A percentile compares a stretch with the other conserved stretches of the same genome.
Evolutionary conservation across 2,797 vertebrate genomes (phyloP).

Genomic region (Telmatherina bonti): DNA sequence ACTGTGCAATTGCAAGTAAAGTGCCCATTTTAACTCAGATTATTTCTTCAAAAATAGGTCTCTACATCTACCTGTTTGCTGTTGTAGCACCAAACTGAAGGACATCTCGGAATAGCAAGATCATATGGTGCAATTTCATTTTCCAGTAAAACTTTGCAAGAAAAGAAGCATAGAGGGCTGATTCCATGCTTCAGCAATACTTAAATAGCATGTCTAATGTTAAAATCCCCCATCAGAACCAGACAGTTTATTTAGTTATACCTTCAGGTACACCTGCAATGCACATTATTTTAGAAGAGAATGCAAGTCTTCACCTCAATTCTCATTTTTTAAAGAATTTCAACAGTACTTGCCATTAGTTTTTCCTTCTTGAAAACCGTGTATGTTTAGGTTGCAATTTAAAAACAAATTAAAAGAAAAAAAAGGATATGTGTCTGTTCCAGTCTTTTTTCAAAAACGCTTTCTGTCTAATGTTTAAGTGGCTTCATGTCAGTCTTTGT

Average conservation of each 20-base stretch:
- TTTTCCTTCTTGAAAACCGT: conserved; percentile 17
- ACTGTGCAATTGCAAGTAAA: too few relatives aligned
- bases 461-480: conserved; percentile 42
- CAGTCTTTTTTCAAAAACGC: conserved; percentile 45
- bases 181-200: conserved; percentile 35
- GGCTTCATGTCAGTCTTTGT: conserved; percentile 48
- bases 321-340: too few relatives aligned
- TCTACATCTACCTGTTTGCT: neutral
- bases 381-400: too few relatives aligned
- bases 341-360: conserved; percentile 10
- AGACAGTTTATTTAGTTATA: conserved; percentile 5
- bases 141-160: neutral
- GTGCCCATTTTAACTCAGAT: neutral
- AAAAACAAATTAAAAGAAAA: conserved; percentile 28
- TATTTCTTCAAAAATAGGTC: too few relatives aligned
- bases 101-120: conserved; percentile 16
- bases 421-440: conserved; percentile 36
- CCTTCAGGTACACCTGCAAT: neutral
- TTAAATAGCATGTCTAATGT: conserved; percentile 22
- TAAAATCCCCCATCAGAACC: conserved; percentile 11
- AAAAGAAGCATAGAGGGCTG: neutral
- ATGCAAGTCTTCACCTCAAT: conserved; percentile 5
- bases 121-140: conserved; percentile 29
- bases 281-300: neutral
- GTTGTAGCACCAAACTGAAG: neutral